Evolutionary conservation across 2,113 vertebrate genomes (phyloP), one percentile per base, ranked within the genome.

Genomic region (Nesospiza acunhae): DNA sequence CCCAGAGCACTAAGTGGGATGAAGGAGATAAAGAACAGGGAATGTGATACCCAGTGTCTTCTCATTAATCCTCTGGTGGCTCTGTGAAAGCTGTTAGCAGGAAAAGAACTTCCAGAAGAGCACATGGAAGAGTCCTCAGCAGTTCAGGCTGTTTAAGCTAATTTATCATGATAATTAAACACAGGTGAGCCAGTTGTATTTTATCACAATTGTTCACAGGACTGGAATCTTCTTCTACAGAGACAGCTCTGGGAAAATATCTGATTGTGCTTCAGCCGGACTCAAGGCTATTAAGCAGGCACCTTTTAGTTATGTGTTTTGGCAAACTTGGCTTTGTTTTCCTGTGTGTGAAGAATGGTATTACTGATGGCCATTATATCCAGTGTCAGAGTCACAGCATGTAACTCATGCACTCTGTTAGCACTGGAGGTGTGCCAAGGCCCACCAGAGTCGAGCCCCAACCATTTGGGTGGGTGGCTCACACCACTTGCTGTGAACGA

Each of bases 111-210:
- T 90, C 35, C 55, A 52, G 39, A 85, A 50, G 3, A 83, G 30
- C 75, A 73, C 39, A 70, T 26, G 22, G 87, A 94, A 87, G 21
- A 91, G 9, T 15, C 35, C 46, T 52, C 27, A 85, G 78, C 50
- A 63, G 30, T 90, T 83, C n/a, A 85, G 47, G 13, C 22, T 73
- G 78, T 58, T 85, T 60, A 41, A 87, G 35, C 18, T 83, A 70
- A 91, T 94, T 85, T 74, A 84, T 95, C 73, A 91, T 7, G 4
- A 56, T 94, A 95, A 95, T 93, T 75, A 89, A 84, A 58, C 55
- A 79, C 73, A 91, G 77, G 89, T 89, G 77, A 87, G 63, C 17
- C 9, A n/a, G 46, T 68, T 67, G 35, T 44, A 56, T 7, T 74
- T 80, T 79, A 83, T 89, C 39, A 46, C 82, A 93, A 77, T 67